Conservation (phyloP, 2,113 vertebrate species). For the Genyomyrus donnyi region DNA sequence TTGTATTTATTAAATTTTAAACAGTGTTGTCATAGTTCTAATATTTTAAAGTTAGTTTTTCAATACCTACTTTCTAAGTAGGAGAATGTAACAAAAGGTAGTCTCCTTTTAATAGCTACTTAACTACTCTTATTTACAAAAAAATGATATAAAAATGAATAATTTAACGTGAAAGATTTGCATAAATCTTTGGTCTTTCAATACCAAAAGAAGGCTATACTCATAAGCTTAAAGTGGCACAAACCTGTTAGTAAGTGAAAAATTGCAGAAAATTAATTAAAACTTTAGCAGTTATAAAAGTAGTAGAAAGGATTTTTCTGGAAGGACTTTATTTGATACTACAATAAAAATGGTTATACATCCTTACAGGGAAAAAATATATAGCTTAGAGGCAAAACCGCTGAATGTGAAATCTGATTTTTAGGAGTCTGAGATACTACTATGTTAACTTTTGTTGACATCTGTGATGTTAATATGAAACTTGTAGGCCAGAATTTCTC, state of each 20-base stretch:
- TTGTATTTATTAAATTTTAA: background rate
- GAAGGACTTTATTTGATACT: background rate
- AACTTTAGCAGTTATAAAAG: background rate
- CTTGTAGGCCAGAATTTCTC: slow-evolving; percentile 20
- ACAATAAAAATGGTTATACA: background rate
- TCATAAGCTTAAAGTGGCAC: background rate
- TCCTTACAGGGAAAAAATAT: background rate
- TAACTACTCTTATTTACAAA: background rate
- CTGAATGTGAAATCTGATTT: background rate
- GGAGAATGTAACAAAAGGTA: background rate
- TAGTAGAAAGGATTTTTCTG: background rate
- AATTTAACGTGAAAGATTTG: background rate
- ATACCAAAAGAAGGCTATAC: background rate
- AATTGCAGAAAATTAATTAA: background rate
- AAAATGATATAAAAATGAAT: background rate
- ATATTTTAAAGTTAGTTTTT: background rate
- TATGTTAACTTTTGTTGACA: slow-evolving; percentile 9
- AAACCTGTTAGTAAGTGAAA: background rate
- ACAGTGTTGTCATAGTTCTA: background rate
- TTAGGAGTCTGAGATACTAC: background rate
- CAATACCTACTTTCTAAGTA: background rate
- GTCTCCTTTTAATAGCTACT: background rate
- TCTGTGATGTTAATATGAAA: slow-evolving; percentile 27
- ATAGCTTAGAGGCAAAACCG: background rate
- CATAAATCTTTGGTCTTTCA: background rate